Evolutionary conservation across 2,797 vertebrate species (phyloP).

Genomic region (Triplophysa yarkandensis): DNA sequence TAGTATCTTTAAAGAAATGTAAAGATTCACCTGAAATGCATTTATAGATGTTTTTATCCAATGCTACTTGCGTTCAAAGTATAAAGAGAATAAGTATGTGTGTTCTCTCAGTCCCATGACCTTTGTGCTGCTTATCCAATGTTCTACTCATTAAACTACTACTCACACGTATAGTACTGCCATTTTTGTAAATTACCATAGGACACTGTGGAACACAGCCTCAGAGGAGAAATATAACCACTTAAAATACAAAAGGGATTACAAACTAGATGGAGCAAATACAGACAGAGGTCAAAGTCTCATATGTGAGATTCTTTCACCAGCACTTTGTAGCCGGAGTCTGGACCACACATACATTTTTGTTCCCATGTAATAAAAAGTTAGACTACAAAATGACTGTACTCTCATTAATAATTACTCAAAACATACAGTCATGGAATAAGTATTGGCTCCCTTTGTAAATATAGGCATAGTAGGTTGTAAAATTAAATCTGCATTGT

Average conservation of each 20-base stretch:
- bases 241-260: not conserved
- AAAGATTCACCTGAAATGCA: not conserved
- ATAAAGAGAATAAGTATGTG: too few species aligned
- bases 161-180: not conserved
- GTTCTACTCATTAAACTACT: not conserved
- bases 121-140: too few species aligned
- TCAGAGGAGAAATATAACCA: not conserved
- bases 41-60: too few species aligned
- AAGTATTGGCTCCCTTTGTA: too few species aligned
- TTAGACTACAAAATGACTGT: too few species aligned
- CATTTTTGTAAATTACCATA: not conserved
- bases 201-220: not conserved
- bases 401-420: too few species aligned
- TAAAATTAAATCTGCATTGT: too few species aligned
- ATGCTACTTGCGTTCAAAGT: too few species aligned
- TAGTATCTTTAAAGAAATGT: not conserved
- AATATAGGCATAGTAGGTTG: too few species aligned
- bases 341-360: not conserved
- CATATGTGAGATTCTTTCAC: not conserved
- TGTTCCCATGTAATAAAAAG: too few species aligned
- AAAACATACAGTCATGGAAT: too few species aligned
- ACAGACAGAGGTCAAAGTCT: not conserved
- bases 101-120: too few species aligned
- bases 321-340: not conserved
- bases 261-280: not conserved